Evolutionary conservation across 2,797 vertebrate species (phyloP), one percentile per base, ranked within the genome.

Genomic region (Falco columbarius): DNA sequence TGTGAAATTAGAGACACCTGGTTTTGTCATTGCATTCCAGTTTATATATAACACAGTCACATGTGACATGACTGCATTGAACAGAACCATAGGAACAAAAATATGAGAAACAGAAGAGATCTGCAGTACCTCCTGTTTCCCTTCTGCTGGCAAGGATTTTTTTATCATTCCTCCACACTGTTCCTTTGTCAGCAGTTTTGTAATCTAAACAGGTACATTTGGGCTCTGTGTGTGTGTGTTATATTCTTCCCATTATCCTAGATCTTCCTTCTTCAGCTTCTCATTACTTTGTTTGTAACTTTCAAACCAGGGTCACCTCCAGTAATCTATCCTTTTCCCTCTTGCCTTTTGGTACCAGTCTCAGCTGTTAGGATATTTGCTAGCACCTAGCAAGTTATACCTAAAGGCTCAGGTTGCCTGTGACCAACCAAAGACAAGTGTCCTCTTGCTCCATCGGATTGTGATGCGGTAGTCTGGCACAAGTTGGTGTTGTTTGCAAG

Each of bases 291-390:
- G 6, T 38, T 71, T 29, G 24, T 36, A 47, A 34, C 12, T 90
- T 88, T 52, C 34, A 90, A 52, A 61, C 7, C 27, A 66, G 8
- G 24, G 1, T 5, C 3, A 30, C 6, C 5, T 59, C 9, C 36
- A 77, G 13, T 0, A 47, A 42, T 38, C n/a, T 56, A 20, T 38
- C 2, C 3, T 46, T 89, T 76, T 44, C 10, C 20, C 2, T 62
- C 23, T 67, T 59, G 13, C 16, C 26, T 83, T 16, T 72, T 58
- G 38, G 13, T 56, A 54, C 7, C 21, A 21, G 1, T 55, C 23
- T 72, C 0, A 0, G 8, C 11, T 42, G 9, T 22, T 65, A 40
- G 1, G 23, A 23, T 34, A 52, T 44, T 52, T 72, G 12, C 22
- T 40, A n/a, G 12, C 17, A 56, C 19, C 16, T 15, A 26, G 7